Conservation (phyloP, 1,140 invertebrate species). For the Ceratina calcarata region DNA sequence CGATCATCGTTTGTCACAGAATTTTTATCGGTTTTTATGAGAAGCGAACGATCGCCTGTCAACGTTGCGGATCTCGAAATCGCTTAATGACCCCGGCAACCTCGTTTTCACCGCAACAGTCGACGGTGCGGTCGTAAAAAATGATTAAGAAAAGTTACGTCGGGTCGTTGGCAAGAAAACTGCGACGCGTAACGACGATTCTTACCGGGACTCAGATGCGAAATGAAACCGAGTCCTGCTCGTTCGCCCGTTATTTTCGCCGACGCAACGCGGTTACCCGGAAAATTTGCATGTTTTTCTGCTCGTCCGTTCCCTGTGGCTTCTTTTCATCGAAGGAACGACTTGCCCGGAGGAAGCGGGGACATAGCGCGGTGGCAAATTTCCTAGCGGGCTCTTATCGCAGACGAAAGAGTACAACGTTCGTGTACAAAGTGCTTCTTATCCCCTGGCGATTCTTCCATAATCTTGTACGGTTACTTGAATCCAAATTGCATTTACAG, state of each 20-base stretch:
- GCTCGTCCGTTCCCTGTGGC: neutral
- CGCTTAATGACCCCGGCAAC: neutral
- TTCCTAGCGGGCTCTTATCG: slow-evolving; percentile 40
- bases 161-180: slow-evolving; percentile 1
- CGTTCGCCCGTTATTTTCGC: slow-evolving; percentile 39
- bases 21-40: too few species aligned
- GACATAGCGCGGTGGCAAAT: slow-evolving; percentile 29
- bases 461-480: too few species aligned
- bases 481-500: too few species aligned
- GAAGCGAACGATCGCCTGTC: neutral
- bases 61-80: neutral
- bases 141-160: neutral
- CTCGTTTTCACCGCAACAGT: neutral
- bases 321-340: slow-evolving; percentile 33
- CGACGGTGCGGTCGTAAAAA: neutral
- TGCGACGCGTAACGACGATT: neutral
- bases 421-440: slow-evolving; percentile 10
- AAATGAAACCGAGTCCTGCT: slow-evolving; percentile 30
- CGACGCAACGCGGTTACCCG: slow-evolving; percentile 38
- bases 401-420: neutral
- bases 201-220: neutral
- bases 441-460: too few species aligned
- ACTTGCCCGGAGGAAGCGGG: neutral
- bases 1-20: neutral
- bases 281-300: slow-evolving; percentile 51